A percentile compares a stretch with the other conserved stretches of the same genome.
These are phyloP conservation scores for Micropoecilia bifurca DNA, from an alignment of 2,797 vertebrate genomes.

Conservation along the genomic window DNA sequence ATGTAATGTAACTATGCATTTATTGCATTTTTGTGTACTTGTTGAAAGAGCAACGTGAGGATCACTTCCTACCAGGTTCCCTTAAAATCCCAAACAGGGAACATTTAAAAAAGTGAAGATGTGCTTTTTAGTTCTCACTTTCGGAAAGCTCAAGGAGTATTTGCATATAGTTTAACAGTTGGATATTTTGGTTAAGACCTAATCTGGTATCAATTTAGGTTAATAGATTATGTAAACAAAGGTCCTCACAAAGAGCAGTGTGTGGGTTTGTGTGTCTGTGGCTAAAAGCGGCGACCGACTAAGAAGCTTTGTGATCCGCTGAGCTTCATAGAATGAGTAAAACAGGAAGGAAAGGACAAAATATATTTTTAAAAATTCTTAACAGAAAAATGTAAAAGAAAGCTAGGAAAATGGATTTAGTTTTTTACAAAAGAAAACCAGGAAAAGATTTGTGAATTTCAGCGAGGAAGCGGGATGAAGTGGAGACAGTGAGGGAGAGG, in stretches of 20 bases:
- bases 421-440: background rate
- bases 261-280: conserved; percentile 25
- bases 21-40: conserved; percentile 12
- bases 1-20: conserved; percentile 7
- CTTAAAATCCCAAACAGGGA: no score
- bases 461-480: conserved; percentile 3
- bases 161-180: background rate
- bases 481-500: conserved; percentile 2
- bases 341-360: conserved; percentile 8
- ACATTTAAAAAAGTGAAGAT: background rate
- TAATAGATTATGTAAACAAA: conserved; percentile 12
- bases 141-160: background rate
- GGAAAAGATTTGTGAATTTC: background rate
- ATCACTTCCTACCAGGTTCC: background rate
- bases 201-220: background rate
- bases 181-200: background rate
- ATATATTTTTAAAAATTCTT: background rate
- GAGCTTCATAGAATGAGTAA: conserved; percentile 44
- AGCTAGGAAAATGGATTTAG: background rate
- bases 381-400: background rate
- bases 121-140: background rate
- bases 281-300: conserved; percentile 62
- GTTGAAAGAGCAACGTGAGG: background rate
- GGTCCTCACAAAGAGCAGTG: conserved; percentile 17
- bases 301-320: conserved; percentile 68